A percentile compares a stretch with the other conserved stretches of the same genome.
phyloP scores from a whole-genome alignment of 2,888 invertebrate species.

The Drosophila parthenogenetica region DNA sequence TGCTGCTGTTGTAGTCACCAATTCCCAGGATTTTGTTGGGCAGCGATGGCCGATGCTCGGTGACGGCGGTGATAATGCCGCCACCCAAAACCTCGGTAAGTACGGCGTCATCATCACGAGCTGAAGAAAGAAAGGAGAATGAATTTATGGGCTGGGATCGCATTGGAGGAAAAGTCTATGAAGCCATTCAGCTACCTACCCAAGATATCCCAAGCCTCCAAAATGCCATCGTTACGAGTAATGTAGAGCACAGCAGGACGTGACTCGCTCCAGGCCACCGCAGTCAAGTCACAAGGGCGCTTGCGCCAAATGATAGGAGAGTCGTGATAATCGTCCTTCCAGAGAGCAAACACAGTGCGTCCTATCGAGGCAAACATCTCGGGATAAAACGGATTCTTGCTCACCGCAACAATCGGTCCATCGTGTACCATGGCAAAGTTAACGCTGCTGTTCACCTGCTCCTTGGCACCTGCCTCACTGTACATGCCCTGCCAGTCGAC shows the following conservation, averaged over 20 bases:
- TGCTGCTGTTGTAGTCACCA: constrained; percentile 89
- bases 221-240: constrained; percentile 89
- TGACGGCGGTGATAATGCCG: constrained; percentile 88
- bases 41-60: constrained; percentile 87
- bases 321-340: constrained; percentile 88
- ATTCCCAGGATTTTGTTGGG: constrained; percentile 88
- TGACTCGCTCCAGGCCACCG: constrained; percentile 91
- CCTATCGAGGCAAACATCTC: constrained; percentile 90
- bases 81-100: constrained; percentile 89
- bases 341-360: constrained; percentile 90
- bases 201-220: constrained; percentile 93
- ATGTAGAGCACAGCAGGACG: constrained; percentile 90
- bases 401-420: constrained; percentile 88
- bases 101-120: constrained; percentile 86
- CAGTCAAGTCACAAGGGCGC: constrained; percentile 87
- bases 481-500: constrained; percentile 89
- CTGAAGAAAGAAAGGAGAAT: constrained; percentile 43
- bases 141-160: no score
- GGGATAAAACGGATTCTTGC: constrained; percentile 88
- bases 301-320: constrained; percentile 90
- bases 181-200: constrained; percentile 51
- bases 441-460: constrained; percentile 84
- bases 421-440: constrained; percentile 88
- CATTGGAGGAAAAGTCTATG: no score
- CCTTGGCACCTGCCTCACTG: constrained; percentile 87